phyloP scores from a whole-genome alignment of 2,113 vertebrate genomes.

The Atherinomorus stipes region DNA sequence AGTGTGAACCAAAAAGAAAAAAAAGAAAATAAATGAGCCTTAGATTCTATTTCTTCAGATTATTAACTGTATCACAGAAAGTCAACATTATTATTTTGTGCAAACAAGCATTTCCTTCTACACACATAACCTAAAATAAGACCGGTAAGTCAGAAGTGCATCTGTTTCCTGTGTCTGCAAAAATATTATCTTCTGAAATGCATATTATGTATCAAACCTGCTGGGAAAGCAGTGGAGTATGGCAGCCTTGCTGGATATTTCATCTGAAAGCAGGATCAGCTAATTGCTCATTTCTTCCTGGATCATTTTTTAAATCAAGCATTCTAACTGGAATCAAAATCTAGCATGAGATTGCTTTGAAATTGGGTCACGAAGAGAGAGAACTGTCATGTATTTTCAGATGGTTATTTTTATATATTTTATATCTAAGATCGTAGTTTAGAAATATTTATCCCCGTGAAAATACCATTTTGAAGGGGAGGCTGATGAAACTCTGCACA shows the following conservation, averaged over 20 bases:
- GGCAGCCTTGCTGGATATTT: background rate
- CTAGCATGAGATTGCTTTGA: background rate
- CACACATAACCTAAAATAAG: conserved; percentile 6
- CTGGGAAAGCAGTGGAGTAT: conserved; percentile 1
- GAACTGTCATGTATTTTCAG: background rate
- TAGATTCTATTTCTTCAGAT: conserved; percentile 16
- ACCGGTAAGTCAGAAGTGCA: conserved; percentile 12
- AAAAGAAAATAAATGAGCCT: background rate
- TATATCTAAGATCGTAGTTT: background rate
- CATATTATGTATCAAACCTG: background rate
- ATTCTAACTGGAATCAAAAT: conserved; percentile 4
- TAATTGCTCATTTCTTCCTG: conserved; percentile 8
- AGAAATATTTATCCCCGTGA: conserved; percentile 7
- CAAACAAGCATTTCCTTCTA: background rate
- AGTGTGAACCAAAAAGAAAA: background rate
- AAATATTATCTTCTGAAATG: conserved; percentile 4
- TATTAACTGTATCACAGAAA: conserved; percentile 1
- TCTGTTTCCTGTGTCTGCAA: conserved; percentile 12
- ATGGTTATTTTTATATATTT: background rate
- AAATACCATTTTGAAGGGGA: conserved; percentile 2
- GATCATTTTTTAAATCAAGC: conserved; percentile 15
- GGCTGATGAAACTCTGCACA: conserved; percentile 20
- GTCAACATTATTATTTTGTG: conserved; percentile 6
- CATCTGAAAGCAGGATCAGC: background rate
- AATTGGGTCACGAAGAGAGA: background rate